Percentiles rank a stretch among this genome's conserved stretches.
phyloP scores from a whole-genome alignment of 2,888 invertebrate genomes.

The Eupeodes latifasciatus region DNA sequence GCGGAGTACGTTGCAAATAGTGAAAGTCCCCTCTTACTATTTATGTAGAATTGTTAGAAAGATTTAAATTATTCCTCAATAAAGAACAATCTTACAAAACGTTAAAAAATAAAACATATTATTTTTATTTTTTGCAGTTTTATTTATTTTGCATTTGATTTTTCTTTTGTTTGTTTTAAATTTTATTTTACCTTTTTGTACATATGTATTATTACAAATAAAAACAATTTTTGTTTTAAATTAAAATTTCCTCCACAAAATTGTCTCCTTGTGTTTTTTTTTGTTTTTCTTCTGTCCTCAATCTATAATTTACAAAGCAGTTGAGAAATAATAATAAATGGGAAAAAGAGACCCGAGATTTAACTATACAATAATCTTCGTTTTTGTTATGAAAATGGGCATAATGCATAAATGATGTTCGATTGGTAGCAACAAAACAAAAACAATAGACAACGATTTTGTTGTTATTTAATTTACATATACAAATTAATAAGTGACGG shows the following conservation, averaged over 20 bases:
- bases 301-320: conserved; percentile 64
- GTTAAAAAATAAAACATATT: background rate
- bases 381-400: conserved; percentile 19
- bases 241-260: conserved; percentile 75
- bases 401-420: conserved; percentile 6
- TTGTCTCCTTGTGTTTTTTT: conserved; percentile 33
- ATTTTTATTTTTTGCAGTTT: conserved; percentile 56
- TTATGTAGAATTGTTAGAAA: too few relatives aligned
- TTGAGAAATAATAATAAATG: conserved; percentile 77
- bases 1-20: too few relatives aligned
- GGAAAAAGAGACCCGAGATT: conserved; percentile 25
- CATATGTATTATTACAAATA: conserved; percentile 79
- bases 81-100: too few relatives aligned
- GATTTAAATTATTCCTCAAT: too few relatives aligned
- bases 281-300: conserved; percentile 51
- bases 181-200: conserved; percentile 77
- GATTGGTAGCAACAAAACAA: conserved; percentile 52
- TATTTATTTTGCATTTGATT: conserved; percentile 70
- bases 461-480: conserved; percentile 1
- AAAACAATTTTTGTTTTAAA: conserved; percentile 77
- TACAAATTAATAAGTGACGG: conserved; percentile 24
- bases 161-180: conserved; percentile 75
- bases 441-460: conserved; percentile 48
- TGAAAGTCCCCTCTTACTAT: too few relatives aligned
- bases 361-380: conserved; percentile 5